Conservation (phyloP, 1,140 invertebrate genomes). For the Rhagoletis pomonella region DNA sequence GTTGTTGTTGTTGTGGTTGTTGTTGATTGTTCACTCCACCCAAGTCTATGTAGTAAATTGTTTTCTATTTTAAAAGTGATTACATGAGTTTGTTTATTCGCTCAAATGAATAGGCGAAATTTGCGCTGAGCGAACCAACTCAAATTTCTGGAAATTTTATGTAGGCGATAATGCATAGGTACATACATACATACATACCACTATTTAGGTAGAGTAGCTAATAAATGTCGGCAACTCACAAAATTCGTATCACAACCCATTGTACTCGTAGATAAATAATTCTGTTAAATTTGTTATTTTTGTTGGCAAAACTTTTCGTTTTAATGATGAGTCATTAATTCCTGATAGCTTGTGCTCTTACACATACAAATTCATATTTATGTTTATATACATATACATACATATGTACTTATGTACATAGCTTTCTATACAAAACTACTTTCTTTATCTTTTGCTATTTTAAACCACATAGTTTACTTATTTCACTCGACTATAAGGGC, state of each 20-base stretch:
- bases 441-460: slow-evolving; percentile 5
- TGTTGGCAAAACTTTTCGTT: neutral
- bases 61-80: slow-evolving; percentile 32
- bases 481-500: neutral
- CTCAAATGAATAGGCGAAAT: slow-evolving; percentile 12
- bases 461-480: neutral
- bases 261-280: neutral
- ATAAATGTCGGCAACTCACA: neutral
- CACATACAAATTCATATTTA: neutral
- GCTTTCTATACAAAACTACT: neutral
- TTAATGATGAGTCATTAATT: slow-evolving; percentile 46
- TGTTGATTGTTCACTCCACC: neutral
- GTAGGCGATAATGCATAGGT: neutral
- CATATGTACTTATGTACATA: neutral
- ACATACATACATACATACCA: neutral
- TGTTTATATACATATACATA: neutral
- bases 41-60: slow-evolving; percentile 3
- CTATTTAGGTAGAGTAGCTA: neutral
- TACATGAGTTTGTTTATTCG: slow-evolving; percentile 30
- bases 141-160: neutral
- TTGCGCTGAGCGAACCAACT: neutral
- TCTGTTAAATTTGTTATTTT: neutral
- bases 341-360: slow-evolving; percentile 1
- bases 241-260: neutral
- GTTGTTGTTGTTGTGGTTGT: neutral